Conservation (phyloP, 1,140 invertebrate genomes). For the Polypedilum pembai region DNA sequence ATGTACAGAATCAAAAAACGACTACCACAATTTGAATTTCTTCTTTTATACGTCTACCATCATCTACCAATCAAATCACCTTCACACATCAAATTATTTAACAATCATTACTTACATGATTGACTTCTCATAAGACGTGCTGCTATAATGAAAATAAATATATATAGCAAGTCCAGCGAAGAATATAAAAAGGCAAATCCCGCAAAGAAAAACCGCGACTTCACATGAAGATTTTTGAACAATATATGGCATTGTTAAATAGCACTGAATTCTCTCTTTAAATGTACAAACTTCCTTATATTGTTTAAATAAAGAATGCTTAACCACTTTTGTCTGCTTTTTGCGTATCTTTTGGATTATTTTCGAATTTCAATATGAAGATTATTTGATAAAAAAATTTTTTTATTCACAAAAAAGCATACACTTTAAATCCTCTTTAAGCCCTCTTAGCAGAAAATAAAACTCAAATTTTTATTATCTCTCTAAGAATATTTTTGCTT, state of each 20-base stretch:
- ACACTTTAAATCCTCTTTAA: no score
- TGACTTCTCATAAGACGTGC: not conserved
- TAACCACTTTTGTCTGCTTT: no score
- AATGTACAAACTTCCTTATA: no score
- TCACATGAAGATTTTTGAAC: not conserved
- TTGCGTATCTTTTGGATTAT: no score
- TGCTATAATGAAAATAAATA: not conserved
- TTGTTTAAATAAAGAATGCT: no score
- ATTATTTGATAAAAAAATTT: no score
- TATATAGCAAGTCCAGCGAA: not conserved
- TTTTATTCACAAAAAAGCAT: no score
- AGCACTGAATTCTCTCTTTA: not conserved
- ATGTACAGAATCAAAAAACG: no score
- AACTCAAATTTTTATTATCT: no score
- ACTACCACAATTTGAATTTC: not conserved
- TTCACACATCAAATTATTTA: not conserved
- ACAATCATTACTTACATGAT: not conserved
- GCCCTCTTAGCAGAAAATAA: no score
- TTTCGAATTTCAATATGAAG: no score
- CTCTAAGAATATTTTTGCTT: not conserved
- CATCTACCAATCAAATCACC: not conserved
- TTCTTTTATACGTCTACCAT: not conserved
- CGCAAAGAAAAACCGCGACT: not conserved
- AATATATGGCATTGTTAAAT: not conserved
- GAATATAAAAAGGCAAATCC: not conserved